Percentiles rank a stretch among this genome's conserved stretches.
These are phyloP conservation scores for Mizuhopecten yessoensis DNA, from an alignment of 1,140 invertebrate species.

Conservation along the genomic window DNA sequence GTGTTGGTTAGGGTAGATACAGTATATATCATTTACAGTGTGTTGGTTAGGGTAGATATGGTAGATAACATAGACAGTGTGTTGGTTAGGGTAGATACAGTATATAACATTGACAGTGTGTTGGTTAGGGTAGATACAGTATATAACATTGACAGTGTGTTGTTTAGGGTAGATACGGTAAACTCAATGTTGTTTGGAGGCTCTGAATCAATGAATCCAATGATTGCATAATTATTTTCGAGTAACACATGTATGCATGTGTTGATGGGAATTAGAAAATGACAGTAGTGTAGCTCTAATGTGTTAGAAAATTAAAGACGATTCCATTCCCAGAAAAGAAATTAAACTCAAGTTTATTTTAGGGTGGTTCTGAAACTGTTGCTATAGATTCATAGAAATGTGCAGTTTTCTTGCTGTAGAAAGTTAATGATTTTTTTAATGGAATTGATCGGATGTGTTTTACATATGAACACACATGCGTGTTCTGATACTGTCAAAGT, in stretches of 20 bases:
- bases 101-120: no score
- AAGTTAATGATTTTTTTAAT: not conserved
- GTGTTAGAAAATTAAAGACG: constrained; percentile 5
- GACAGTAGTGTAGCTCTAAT: constrained; percentile 31
- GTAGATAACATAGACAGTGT: no score
- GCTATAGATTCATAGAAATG: not conserved
- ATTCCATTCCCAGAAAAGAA: constrained; percentile 6
- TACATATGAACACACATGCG: no score
- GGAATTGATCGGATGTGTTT: no score
- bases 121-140: no score
- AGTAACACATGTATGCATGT: not conserved
- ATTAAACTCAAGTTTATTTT: constrained; percentile 23
- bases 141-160: no score
- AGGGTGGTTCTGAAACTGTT: not conserved
- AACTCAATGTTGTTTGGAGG: not conserved
- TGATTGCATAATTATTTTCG: not conserved
- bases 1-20: no score
- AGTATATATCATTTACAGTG: no score
- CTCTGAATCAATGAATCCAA: not conserved
- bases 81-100: no score
- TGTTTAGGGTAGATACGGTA: not conserved
- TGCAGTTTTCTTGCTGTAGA: not conserved
- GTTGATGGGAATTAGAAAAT: constrained; percentile 1
- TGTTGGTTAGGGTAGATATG: no score
- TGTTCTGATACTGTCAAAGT: no score